Evolutionary conservation across 2,113 vertebrate species (phyloP).

Genomic region (Macrotis lagotis): DNA sequence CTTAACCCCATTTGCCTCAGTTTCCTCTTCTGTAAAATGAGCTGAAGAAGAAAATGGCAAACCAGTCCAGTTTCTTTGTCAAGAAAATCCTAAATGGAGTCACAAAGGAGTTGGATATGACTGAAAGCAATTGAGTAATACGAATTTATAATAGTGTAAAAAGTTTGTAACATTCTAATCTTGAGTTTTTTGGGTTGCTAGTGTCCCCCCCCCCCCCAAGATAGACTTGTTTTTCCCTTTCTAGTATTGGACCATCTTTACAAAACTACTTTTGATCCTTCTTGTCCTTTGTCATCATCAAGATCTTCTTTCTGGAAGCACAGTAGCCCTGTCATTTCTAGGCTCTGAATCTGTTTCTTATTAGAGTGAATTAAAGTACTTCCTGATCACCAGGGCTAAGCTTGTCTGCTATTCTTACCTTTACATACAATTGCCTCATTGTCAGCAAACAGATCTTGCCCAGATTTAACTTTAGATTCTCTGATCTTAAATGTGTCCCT

Average conservation of each 20-base stretch:
- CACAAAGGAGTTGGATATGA: too few relatives aligned
- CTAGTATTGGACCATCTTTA: not conserved
- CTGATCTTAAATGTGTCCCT: slow-evolving; percentile 44
- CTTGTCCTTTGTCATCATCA: slow-evolving; percentile 38
- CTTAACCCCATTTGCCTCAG: too few relatives aligned
- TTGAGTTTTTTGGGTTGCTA: not conserved
- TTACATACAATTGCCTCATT: not conserved
- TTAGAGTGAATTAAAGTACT: slow-evolving; percentile 55
- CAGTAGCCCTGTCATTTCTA: slow-evolving; percentile 16
- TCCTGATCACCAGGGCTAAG: slow-evolving; percentile 34
- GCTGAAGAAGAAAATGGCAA: too few relatives aligned
- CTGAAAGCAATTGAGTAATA: too few relatives aligned
- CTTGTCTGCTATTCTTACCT: slow-evolving; percentile 43
- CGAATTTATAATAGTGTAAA: not conserved
- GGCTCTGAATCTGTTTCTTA: slow-evolving; percentile 43
- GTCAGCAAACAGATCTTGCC: not conserved
- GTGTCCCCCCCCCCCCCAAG: not conserved
- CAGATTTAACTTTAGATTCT: slow-evolving; percentile 34
- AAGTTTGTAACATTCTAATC: not conserved
- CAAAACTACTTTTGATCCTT: slow-evolving; percentile 36
- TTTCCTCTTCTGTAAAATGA: too few relatives aligned
- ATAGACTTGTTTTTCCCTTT: slow-evolving; percentile 15
- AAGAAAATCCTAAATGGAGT: too few relatives aligned
- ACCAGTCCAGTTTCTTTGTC: too few relatives aligned
- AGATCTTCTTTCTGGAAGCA: slow-evolving; percentile 23